phyloP scores from a whole-genome alignment of 2,113 vertebrate species.

The Panthera tigris region DNA sequence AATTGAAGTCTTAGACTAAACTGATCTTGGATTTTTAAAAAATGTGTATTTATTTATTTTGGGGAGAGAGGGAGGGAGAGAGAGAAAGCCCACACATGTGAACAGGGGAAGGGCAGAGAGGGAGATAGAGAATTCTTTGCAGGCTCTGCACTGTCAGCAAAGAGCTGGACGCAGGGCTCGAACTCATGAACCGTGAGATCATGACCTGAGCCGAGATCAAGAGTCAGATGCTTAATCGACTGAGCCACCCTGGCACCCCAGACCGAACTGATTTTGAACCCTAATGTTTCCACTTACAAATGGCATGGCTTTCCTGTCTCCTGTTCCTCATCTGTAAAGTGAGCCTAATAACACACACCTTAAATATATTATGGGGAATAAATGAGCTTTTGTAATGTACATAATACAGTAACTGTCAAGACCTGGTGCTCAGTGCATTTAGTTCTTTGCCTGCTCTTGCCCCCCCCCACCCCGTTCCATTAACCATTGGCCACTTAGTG shows the following conservation, averaged over 20 bases:
- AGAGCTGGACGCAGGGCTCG: no score
- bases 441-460: background rate
- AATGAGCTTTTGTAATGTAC: background rate
- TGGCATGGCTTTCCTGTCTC: background rate
- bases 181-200: no score
- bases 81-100: no score
- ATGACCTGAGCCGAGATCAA: no score
- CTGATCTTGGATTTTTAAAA: background rate
- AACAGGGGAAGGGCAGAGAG: no score
- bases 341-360: background rate
- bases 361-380: background rate
- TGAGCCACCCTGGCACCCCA: no score
- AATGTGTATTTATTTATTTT: no score
- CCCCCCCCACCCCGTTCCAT: no score
- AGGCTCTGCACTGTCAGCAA: no score
- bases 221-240: no score
- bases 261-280: background rate
- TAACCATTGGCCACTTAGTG: background rate
- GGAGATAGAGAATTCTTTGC: no score
- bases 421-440: background rate
- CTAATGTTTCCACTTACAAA: background rate
- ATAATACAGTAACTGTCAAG: background rate
- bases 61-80: no score
- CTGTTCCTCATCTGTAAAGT: background rate
- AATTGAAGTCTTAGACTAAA: background rate